These are phyloP conservation scores for Ochropleura plecta DNA, from an alignment of 2,888 invertebrate species.

Conservation along the genomic window DNA sequence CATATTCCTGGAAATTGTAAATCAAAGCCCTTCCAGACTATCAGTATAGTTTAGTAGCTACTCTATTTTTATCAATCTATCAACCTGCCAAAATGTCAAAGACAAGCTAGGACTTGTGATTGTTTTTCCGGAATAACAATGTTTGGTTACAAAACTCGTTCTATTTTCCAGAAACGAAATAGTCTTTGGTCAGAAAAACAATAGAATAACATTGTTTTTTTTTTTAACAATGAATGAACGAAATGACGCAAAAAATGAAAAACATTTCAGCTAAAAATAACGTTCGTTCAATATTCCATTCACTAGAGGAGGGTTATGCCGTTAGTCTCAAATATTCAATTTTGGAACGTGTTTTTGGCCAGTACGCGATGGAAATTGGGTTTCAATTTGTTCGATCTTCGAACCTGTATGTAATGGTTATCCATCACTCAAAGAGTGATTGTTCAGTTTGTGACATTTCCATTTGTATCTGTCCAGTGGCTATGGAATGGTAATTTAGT, in stretches of 20 bases:
- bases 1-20: not conserved
- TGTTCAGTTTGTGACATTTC: constrained; percentile 12
- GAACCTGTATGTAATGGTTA: not conserved
- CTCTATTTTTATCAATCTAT: not conserved
- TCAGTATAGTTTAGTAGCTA: not conserved
- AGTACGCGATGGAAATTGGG: constrained; percentile 4
- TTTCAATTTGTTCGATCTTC: constrained; percentile 39
- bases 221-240: not conserved
- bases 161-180: not conserved
- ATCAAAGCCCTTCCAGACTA: not conserved
- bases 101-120: not conserved
- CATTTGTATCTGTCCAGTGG: constrained; percentile 7
- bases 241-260: not conserved
- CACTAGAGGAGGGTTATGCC: constrained; percentile 1
- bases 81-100: not conserved
- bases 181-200: not conserved
- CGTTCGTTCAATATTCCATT: constrained; percentile 17
- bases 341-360: constrained; percentile 17
- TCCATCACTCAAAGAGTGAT: constrained; percentile 19
- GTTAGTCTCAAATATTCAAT: constrained; percentile 10
- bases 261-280: constrained; percentile 2
- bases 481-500: constrained; percentile 3
- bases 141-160: not conserved
- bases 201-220: not conserved
- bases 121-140: not conserved